phyloP scores from a whole-genome alignment of 2,888 invertebrate species.

The Drosophila nr. perissopoda region DNA sequence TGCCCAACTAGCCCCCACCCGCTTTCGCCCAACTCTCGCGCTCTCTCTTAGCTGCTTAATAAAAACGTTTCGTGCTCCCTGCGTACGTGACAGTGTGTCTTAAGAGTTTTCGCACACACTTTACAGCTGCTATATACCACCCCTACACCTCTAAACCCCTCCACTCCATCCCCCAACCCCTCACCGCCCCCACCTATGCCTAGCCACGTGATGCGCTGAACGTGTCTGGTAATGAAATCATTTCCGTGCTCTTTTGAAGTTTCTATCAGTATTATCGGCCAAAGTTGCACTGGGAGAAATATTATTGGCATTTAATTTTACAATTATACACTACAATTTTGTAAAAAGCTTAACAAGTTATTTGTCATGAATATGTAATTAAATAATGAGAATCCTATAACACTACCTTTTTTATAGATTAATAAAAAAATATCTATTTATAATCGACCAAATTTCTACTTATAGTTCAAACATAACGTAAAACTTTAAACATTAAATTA shows the following conservation, averaged over 20 bases:
- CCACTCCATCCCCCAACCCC: not conserved
- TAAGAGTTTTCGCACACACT: constrained; percentile 75
- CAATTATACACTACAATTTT: not conserved
- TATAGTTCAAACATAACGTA: not conserved
- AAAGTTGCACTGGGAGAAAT: constrained; percentile 34
- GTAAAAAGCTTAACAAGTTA: not conserved
- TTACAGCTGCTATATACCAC: constrained; percentile 36
- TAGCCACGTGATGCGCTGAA: constrained; percentile 56
- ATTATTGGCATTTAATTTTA: not conserved
- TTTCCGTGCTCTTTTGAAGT: constrained; percentile 79
- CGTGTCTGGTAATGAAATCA: constrained; percentile 81
- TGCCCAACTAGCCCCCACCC: constrained; percentile 4
- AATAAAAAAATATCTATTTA: not conserved
- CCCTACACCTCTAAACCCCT: not conserved
- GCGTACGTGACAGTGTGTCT: constrained; percentile 78
- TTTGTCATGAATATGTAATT: not conserved
- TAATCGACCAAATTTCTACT: not conserved
- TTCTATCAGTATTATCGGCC: constrained; percentile 70
- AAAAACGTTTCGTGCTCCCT: constrained; percentile 70
- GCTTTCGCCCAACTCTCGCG: not conserved
- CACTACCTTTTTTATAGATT: not conserved
- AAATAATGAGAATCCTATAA: not conserved
- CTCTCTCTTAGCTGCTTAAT: constrained; percentile 79
- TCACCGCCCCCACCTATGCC: constrained; percentile 9
- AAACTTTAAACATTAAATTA: not conserved